Percentiles rank a stretch among this genome's conserved stretches.
These are phyloP conservation scores for Chalcis sispes DNA, from an alignment of 2,888 invertebrate genomes.

Conservation along the genomic window DNA sequence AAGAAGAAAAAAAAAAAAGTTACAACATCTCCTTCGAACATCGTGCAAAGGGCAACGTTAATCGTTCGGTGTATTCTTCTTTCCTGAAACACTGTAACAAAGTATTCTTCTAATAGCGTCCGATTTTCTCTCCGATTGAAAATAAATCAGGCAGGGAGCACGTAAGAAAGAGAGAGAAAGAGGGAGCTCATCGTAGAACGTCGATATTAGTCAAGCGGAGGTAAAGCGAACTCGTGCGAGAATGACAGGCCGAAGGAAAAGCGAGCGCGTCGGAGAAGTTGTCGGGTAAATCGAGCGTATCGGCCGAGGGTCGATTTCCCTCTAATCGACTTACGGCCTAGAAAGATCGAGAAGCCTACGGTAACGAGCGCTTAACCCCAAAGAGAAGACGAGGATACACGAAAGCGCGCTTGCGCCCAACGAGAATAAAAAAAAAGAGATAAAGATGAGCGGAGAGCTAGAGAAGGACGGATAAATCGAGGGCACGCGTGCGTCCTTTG, in stretches of 20 bases:
- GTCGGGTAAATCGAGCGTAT: slow-evolving; percentile 56
- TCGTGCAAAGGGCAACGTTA: background rate
- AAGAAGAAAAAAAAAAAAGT: background rate
- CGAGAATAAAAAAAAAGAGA: background rate
- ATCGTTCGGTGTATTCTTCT: slow-evolving; percentile 7
- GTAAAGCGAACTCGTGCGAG: slow-evolving; percentile 26
- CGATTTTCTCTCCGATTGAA: slow-evolving; percentile 49
- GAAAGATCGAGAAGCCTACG: slow-evolving; percentile 37
- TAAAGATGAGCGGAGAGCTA: too few species aligned
- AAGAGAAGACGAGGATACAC: background rate
- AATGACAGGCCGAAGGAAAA: slow-evolving; percentile 44
- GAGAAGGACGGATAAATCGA: too few species aligned
- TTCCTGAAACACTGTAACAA: background rate
- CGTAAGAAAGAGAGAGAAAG: too few species aligned
- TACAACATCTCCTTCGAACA: background rate
- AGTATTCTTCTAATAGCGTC: slow-evolving; percentile 24
- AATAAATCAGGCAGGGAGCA: slow-evolving; percentile 48
- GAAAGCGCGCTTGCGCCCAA: background rate
- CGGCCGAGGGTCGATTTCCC: slow-evolving; percentile 56
- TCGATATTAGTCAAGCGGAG: slow-evolving; percentile 33
- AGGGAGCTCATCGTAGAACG: background rate
- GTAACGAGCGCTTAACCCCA: slow-evolving; percentile 37
- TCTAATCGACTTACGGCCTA: slow-evolving; percentile 56
- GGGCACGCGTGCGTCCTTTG: too few species aligned
- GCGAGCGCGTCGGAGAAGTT: slow-evolving; percentile 37